A percentile compares a stretch with the other conserved stretches of the same genome.
Conservation (phyloP, 2,797 vertebrate genomes). For the Darevskia mixta region DNA sequence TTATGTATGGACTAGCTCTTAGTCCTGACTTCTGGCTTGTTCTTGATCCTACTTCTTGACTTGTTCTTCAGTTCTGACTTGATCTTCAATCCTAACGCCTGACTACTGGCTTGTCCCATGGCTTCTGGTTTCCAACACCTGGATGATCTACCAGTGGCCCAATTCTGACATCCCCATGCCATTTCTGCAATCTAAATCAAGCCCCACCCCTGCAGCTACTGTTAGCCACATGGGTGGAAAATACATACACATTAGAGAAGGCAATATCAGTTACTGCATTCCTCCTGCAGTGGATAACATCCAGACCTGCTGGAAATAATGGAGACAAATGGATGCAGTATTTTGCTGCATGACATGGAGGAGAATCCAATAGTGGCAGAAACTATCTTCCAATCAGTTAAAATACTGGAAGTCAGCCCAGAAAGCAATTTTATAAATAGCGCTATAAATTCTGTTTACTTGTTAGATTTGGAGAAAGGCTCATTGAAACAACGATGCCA, state of each 20-base stretch:
- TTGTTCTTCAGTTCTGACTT: no score
- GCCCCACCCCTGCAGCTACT: neutral
- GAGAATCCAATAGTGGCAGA: neutral
- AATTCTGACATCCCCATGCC: neutral
- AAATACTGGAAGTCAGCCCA: constrained; percentile 28
- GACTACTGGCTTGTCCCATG: no score
- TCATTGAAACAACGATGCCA: neutral
- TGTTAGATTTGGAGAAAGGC: neutral
- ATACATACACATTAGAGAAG: neutral
- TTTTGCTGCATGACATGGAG: neutral
- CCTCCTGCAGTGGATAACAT: neutral
- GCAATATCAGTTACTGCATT: neutral
- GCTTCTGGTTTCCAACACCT: no score
- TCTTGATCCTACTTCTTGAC: no score
- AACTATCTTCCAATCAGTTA: constrained; percentile 19
- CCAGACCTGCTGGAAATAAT: constrained; percentile 6
- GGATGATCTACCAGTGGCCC: no score
- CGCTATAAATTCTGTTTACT: constrained; percentile 28
- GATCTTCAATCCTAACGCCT: no score
- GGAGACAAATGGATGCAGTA: neutral
- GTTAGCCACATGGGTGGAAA: neutral
- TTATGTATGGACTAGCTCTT: no score
- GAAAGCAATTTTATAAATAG: constrained; percentile 34
- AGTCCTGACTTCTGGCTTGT: no score
- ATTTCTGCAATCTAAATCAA: neutral